Conservation (phyloP, 2,888 invertebrate species). For the Tridacna gigas region DNA sequence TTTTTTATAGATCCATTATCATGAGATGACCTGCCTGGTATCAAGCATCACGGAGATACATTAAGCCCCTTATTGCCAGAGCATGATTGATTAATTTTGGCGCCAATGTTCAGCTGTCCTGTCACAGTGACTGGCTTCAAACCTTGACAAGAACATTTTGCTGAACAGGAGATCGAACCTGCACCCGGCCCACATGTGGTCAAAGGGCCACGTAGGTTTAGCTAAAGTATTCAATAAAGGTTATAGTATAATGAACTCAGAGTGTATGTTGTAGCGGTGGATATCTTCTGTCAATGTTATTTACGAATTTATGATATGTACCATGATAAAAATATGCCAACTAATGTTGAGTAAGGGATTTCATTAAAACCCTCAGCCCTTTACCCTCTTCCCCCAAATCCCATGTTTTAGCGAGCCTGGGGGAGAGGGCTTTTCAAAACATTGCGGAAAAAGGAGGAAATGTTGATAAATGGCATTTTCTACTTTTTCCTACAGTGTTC, state of each 20-base stretch:
- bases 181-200: no score
- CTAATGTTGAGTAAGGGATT: slow-evolving; percentile 20
- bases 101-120: no score
- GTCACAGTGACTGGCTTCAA: no score
- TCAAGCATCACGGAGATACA: no score
- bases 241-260: not conserved
- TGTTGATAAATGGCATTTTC: not conserved
- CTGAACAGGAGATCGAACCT: no score
- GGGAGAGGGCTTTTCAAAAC: not conserved
- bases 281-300: not conserved
- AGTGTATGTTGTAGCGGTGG: not conserved
- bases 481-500: slow-evolving; percentile 1
- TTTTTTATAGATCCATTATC: no score
- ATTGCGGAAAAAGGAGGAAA: not conserved
- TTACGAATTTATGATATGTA: not conserved
- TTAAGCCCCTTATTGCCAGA: no score
- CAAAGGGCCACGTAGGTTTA: no score
- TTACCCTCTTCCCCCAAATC: not conserved
- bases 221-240: no score
- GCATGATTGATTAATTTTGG: no score
- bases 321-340: slow-evolving; percentile 23
- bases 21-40: no score
- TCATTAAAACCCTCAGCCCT: slow-evolving; percentile 1
- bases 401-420: not conserved
- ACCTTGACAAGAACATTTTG: no score